Conservation (phyloP, 2,888 invertebrate genomes). For the Pyrrhia umbra region DNA sequence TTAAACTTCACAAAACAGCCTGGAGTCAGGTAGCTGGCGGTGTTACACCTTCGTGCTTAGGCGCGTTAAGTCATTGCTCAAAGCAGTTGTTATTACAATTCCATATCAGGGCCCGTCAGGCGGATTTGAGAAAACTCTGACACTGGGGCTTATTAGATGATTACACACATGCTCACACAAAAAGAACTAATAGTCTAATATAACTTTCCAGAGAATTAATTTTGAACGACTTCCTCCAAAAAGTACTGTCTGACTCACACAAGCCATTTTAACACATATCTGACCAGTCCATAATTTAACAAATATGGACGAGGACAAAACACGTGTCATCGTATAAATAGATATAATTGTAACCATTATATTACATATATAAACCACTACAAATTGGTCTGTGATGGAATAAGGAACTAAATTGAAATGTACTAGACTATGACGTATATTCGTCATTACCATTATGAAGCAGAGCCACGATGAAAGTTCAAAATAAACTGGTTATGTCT, state of each 20-base stretch:
- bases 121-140: no score
- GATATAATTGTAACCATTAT: conserved; percentile 2
- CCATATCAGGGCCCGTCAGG: no score
- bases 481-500: conserved; percentile 2
- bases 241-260: background rate
- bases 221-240: background rate
- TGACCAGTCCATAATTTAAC: background rate
- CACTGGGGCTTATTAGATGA: no score
- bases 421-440: background rate
- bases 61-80: no score
- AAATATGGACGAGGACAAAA: background rate
- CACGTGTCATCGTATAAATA: conserved; percentile 16
- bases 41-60: no score
- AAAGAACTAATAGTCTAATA: no score
- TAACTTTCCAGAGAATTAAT: background rate
- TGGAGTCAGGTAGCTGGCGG: no score
- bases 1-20: no score
- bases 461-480: background rate
- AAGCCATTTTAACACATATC: background rate
- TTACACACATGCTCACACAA: no score
- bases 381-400: background rate
- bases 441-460: background rate
- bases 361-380: background rate
- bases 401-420: background rate
- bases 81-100: no score